Evolutionary conservation across 1,140 invertebrate genomes (phyloP), one percentile per base, ranked within the genome.

Genomic region (Caerostris darwini): DNA sequence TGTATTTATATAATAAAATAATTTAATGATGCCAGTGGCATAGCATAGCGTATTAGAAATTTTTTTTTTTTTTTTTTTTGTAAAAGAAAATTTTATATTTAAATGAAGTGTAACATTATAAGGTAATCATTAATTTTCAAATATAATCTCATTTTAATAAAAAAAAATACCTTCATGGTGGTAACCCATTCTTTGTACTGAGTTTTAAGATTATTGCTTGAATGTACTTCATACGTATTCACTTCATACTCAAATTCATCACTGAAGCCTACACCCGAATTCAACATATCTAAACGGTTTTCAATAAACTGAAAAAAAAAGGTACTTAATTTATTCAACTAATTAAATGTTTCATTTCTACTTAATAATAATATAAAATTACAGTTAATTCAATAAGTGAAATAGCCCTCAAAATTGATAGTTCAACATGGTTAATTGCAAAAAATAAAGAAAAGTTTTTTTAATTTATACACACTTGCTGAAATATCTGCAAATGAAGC

Each of bases 181-280:
- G 96, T 96, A 5, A 97, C 96, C 97, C 97, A 97, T 95, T 98
- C 98, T 95, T 97, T 97, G 95, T 98, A 98, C 95, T 98, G 97
- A 94, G 97, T 97, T 95, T 97, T 97, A 81, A 98, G 97, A 8
- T 94, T 91, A 57, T 89, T 81, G 50, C 58, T 94, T 53, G 82
- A 86, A 77, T 97, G 97, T 90, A 98, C 98, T 0, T 98, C 98
- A 96, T 98, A 98, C 92, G 97, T 97, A 95, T 97, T 98, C 34
- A 98, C 98, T 96, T 99, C 98, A 95, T 98, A 97, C 96, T 99
- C 99, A 96, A 99, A 99, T 95, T 99, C 98, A 96, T 99, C 99
- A 53, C 86, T 94, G 67, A 94, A 95, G 34, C 95, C 92, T 92
- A 94, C 96, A 5, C 98, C 98, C 34, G 97, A 97, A 96, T 99